Percentiles rank a stretch among this genome's conserved stretches.
Evolutionary conservation across 2,113 vertebrate genomes (phyloP).

Genomic region (Tychaedon coryphoeus): DNA sequence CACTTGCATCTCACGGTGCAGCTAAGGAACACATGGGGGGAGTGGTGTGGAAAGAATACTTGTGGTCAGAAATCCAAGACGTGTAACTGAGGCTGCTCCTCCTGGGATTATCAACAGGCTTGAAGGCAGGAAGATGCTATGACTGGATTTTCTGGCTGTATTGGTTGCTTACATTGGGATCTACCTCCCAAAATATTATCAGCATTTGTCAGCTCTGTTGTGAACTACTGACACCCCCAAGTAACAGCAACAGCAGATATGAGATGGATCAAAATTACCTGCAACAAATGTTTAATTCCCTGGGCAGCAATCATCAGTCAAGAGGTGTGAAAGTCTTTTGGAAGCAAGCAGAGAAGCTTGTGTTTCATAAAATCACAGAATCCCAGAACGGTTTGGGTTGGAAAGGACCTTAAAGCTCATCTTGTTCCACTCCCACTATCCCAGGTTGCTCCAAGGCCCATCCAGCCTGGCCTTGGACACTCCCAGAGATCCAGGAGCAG

Average conservation of each 20-base stretch:
- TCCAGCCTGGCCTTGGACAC: neutral
- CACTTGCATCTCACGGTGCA: neutral
- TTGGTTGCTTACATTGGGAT: neutral
- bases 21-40: neutral
- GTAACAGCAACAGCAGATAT: neutral
- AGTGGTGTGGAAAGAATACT: neutral
- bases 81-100: neutral
- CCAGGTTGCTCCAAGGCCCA: fast-evolving
- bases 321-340: neutral
- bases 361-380: neutral
- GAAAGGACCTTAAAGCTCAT: neutral
- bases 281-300: neutral
- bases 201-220: neutral
- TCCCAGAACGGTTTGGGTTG: neutral
- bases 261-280: fast-evolving
- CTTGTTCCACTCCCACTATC: fast-evolving
- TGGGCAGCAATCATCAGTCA: neutral
- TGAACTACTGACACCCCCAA: neutral
- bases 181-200: neutral
- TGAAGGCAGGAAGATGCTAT: neutral
- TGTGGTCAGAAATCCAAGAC: neutral
- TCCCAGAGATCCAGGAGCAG: neutral
- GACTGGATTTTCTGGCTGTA: neutral
- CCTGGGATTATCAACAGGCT: neutral
- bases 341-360: neutral